Evolutionary conservation across 2,888 invertebrate species (phyloP), one percentile per base, ranked within the genome.

Genomic region (Himalopsyche tibetana): DNA sequence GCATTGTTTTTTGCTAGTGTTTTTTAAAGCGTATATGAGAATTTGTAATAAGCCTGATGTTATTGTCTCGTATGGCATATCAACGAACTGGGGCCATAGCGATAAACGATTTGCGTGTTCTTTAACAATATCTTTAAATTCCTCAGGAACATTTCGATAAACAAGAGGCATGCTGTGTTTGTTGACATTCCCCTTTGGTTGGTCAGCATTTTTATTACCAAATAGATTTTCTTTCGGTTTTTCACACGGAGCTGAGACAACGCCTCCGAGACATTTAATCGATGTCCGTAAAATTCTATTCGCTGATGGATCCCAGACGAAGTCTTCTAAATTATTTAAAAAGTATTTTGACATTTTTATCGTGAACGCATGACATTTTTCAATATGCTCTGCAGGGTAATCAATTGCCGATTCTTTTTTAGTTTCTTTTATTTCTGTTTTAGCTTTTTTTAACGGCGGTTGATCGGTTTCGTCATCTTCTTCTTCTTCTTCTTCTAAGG

Each of bases 271-370:
- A 89, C 95, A 95, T 90, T 95, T 94, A n/a, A 97, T 90, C 1
- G 95, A 95, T 12, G 96, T 95, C 82, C 97, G 94, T 88, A 97
- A 92, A 6, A 97, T 94, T 89, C 96, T 96, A 91, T 95, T 97
- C 0, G 96, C 97, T 89, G 96, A 96, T 0, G 92, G 92, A 90
- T 97, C 96, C 94, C 95, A 95, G 0, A 96, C 94, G 90, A 96
- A 97, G 90, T 97, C 97, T 90, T 97, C 97, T 86, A 97, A 92
- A 92, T 98, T 98, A 91, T 98, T 98, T 0, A 97, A 91, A 38
- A 96, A 93, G 91, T 96, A 98, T 92, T 95, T 96, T 87, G 95
- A 94, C 5, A 96, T 92, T 91, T 96, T 96, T 17, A 96, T 88
- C 1, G 96, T 94, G 90, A 96, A 96, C 15, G 94, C 92, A 3